A percentile compares a stretch with the other conserved stretches of the same genome.
Evolutionary conservation across 2,797 vertebrate species (phyloP).

Genomic region (Lagocephalus sceleratus): DNA sequence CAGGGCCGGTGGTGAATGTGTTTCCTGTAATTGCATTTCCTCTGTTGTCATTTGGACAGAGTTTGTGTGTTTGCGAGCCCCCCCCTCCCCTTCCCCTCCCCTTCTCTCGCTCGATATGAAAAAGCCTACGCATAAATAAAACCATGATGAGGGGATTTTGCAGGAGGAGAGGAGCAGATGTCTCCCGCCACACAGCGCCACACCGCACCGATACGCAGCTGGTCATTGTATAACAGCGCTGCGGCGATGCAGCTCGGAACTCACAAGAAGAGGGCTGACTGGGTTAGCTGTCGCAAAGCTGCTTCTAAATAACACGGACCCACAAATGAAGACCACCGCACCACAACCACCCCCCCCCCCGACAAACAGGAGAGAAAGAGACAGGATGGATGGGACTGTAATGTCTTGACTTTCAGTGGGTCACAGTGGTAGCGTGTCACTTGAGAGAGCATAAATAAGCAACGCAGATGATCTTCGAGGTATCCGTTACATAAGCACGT

Average conservation of each 20-base stretch:
- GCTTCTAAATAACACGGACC: constrained; percentile 50
- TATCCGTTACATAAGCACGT: constrained; percentile 39
- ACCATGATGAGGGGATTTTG: constrained; percentile 76
- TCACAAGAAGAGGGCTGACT: constrained; percentile 47
- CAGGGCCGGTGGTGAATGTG: constrained; percentile 59
- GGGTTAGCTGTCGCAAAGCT: constrained; percentile 45
- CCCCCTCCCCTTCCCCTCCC: not conserved
- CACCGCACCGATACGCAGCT: constrained; percentile 60
- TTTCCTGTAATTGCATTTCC: constrained; percentile 78
- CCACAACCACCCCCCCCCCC: constrained; percentile 18
- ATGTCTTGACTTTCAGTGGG: constrained; percentile 46
- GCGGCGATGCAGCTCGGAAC: constrained; percentile 37
- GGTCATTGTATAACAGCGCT: constrained; percentile 68
- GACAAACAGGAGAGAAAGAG: constrained; percentile 36
- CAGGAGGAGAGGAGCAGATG: constrained; percentile 69
- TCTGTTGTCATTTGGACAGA: constrained; percentile 75
- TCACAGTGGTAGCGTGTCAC: constrained; percentile 35
- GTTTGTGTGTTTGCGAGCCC: constrained; percentile 61
- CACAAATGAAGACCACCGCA: constrained; percentile 43
- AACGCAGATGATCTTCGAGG: constrained; percentile 22
- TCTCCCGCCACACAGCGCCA: constrained; percentile 51
- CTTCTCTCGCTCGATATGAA: constrained; percentile 64
- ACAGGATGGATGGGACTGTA: constrained; percentile 37
- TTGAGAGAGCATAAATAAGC: constrained; percentile 34
- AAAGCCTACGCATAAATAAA: constrained; percentile 73